Conservation (phyloP, 2,888 invertebrate species). For the Phytoseiulus persimilis region DNA sequence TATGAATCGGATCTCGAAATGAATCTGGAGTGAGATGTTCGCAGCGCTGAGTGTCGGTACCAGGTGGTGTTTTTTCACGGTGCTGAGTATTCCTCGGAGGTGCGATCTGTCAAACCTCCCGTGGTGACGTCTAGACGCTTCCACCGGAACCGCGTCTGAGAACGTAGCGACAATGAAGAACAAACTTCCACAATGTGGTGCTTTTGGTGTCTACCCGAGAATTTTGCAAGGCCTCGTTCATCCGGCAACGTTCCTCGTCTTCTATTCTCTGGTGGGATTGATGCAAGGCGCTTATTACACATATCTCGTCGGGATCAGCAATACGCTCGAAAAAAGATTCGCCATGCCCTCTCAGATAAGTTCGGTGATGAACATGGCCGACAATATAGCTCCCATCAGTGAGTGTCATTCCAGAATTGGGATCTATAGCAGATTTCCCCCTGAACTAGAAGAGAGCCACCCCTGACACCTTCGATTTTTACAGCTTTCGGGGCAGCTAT, state of each 20-base stretch:
- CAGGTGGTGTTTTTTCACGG: no score
- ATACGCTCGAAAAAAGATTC: slow-evolving; percentile 13
- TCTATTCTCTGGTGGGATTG: slow-evolving; percentile 16
- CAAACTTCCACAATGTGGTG: background rate
- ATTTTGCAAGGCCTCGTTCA: background rate
- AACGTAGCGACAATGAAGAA: no score
- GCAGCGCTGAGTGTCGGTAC: no score
- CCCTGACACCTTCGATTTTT: background rate
- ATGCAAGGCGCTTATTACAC: slow-evolving; percentile 28
- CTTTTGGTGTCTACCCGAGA: slow-evolving; percentile 6
- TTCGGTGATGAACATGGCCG: slow-evolving; percentile 19
- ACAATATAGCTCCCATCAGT: slow-evolving; percentile 19
- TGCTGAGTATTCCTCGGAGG: no score
- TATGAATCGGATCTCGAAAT: no score
- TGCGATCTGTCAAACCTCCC: no score
- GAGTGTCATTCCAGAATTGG: background rate
- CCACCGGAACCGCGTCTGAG: no score
- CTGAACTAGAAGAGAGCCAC: background rate
- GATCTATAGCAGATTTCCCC: background rate
- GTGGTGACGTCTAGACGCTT: no score
- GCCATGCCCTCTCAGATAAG: slow-evolving; percentile 20
- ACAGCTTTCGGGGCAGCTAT: slow-evolving; percentile 8
- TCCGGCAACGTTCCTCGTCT: background rate
- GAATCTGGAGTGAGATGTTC: no score
- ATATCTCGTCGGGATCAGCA: slow-evolving; percentile 22